Evolutionary conservation across 2,797 vertebrate species (phyloP), one percentile per base, ranked within the genome.

Genomic region (Cyclopterus lumpus): DNA sequence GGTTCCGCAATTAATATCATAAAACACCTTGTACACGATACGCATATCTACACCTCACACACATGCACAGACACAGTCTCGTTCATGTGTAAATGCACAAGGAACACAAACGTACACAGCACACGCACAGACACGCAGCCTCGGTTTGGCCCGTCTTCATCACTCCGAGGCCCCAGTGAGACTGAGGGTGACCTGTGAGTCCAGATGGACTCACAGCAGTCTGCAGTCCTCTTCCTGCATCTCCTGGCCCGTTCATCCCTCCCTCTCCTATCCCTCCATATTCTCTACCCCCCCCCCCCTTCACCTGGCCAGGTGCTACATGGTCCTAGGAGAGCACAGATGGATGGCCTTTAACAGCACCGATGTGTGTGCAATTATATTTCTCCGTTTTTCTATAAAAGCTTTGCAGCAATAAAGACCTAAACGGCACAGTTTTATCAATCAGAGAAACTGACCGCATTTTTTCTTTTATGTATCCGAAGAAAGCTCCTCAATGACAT

Each of bases 151-250:
- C 69, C 53, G 48, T 85, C 79, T 86, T 90, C 71, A 87, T 87
- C 75, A 77, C 75, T 79, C 6, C 3, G 70, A 78, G 59, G 59
- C 62, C 82, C 85, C 57, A 14, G 77, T 53, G 82, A 86, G 79
- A 76, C 79, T 63, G 71, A 81, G 71, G 66, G 80, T 82, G 86
- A 89, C 88, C 89, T 83, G 84, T 88, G 65, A 79, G 88, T 82
- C 93, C 92, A 92, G 83, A 91, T 87, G 90, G 88, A 89, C 71
- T 81, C 84, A 44, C 88, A 86, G 89, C 81, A 82, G 87, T 87
- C 77, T 64, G 74, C 73, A 67, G 80, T 69, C 61, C 76, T 71
- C 51, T 69, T 85, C 81, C 76, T 81, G 83, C 22, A 3, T 81
- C 70, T 64, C 78, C 53, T 55, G 65, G 63, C 65, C 71, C 7